Evolutionary conservation across 2,113 vertebrate species (phyloP).

Genomic region (Sclerurus mexicanus): DNA sequence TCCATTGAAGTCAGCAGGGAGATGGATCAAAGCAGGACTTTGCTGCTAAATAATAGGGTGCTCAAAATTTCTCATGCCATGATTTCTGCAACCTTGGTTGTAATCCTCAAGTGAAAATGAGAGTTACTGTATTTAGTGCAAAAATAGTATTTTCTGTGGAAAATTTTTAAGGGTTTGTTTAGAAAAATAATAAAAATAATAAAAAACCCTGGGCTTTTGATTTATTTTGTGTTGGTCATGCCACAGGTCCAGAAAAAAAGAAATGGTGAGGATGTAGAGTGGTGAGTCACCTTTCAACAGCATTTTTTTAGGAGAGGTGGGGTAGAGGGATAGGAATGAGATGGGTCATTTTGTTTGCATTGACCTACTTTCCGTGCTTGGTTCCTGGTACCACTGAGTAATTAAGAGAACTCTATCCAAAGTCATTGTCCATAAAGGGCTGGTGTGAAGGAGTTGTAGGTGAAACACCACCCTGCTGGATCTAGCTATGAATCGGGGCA

Average conservation of each 20-base stretch:
- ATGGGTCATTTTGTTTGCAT: background rate
- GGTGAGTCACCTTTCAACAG: background rate
- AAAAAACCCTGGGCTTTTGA: background rate
- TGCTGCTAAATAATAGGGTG: conserved; percentile 50
- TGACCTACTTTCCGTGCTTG: background rate
- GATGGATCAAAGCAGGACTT: conserved; percentile 53
- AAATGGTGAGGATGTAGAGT: background rate
- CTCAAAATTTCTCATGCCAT: conserved; percentile 31
- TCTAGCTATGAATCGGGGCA: fast-evolving
- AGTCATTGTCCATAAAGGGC: background rate
- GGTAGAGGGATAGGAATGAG: background rate
- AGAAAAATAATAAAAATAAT: background rate
- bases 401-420: fast-evolving
- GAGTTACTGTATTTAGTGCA: background rate
- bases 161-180: background rate
- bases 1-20: conserved; percentile 55
- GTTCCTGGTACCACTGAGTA: background rate
- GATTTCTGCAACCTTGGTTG: background rate
- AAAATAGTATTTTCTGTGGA: background rate
- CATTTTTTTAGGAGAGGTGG: background rate
- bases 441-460: fast-evolving
- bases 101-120: background rate
- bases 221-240: background rate
- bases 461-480: background rate
- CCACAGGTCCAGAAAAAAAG: background rate